Base-by-base conservation (phyloP, 53 echinoderm and acorn worm species). In the Holothuria scabra region DNA sequence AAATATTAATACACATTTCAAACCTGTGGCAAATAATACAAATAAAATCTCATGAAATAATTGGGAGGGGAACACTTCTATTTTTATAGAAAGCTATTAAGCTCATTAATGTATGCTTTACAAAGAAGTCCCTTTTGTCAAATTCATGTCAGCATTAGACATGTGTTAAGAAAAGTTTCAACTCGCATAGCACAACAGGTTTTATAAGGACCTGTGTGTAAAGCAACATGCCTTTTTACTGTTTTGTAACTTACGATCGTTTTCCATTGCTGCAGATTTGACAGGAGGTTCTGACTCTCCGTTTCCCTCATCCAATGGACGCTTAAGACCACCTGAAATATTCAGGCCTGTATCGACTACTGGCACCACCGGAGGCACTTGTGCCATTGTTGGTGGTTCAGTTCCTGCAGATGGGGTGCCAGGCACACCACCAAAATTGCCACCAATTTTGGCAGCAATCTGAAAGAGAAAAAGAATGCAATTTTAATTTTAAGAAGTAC, bases 391-490 rank as follows among this genome's bases (percentile, higher is more conserved):
- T 19, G 66, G 38, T 10, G 59, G 62, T 56, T 88, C 88, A 4
- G 84, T 67, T 79, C 76, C 49, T 67, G 66, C 74, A 35, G 84
- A 79, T 78, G 74, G 83, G 21, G 89, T 85, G 83, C 85, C 84
- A 48, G 89, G 59, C 59, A 88, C 76, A 41, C 89, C 76, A 59
- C 87, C 87, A 60, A 79, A 66, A 59, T 87, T 71, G 56, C 97
- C 92, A 69, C 97, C 97, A 79, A 96, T 96, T 88, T 96, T 96
- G 33, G 97, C 97, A 78, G 97, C 97, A 88, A 96, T 96, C 97
- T 96, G 86, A 18, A 28, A 23, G 29, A 12, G 86, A 33, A 87
- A 22, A 23, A 41, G 41, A 41, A 41, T 41, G 41, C 41, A 41
- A 8, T 41, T 41, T 8, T 41, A 6, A 41, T 41, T n/a, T n/a